Evolutionary conservation across 2,888 invertebrate genomes (phyloP).

Genomic region (Hedya salicella): DNA sequence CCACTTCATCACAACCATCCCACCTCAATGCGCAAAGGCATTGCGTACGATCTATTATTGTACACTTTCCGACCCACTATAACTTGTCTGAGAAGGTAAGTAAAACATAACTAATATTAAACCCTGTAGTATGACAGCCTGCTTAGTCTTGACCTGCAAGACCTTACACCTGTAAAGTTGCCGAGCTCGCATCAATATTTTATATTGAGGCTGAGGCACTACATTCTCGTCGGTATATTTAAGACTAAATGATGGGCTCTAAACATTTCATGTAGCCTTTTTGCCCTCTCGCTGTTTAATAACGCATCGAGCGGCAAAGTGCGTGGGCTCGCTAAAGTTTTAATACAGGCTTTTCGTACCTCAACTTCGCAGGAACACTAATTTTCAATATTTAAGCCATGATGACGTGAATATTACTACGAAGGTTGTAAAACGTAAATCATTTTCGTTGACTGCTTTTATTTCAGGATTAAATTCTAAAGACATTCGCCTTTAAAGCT

Average conservation of each 20-base stretch:
- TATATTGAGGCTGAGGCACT: constrained; percentile 1
- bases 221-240: constrained; percentile 17
- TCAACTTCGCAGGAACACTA: constrained; percentile 47
- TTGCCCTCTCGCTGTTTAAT: constrained; percentile 33
- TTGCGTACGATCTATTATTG: too few relatives aligned
- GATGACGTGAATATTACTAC: constrained; percentile 37
- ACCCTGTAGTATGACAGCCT: neutral
- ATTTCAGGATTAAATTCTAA: neutral
- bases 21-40: too few relatives aligned
- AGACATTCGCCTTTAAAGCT: neutral
- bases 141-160: constrained; percentile 9
- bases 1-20: too few relatives aligned
- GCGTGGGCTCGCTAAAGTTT: constrained; percentile 61
- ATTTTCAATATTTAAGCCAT: constrained; percentile 38
- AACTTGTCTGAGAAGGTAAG: neutral
- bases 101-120: neutral
- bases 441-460: neutral
- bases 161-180: constrained; percentile 18
- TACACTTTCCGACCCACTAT: neutral
- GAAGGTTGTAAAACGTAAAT: neutral
- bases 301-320: constrained; percentile 35
- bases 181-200: constrained; percentile 7
- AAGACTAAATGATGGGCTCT: constrained; percentile 32
- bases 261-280: constrained; percentile 40
- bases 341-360: constrained; percentile 61